Percentiles rank a stretch among this genome's conserved stretches.
Conservation (phyloP, 2,113 vertebrate genomes). For the Callospermophilus lateralis region DNA sequence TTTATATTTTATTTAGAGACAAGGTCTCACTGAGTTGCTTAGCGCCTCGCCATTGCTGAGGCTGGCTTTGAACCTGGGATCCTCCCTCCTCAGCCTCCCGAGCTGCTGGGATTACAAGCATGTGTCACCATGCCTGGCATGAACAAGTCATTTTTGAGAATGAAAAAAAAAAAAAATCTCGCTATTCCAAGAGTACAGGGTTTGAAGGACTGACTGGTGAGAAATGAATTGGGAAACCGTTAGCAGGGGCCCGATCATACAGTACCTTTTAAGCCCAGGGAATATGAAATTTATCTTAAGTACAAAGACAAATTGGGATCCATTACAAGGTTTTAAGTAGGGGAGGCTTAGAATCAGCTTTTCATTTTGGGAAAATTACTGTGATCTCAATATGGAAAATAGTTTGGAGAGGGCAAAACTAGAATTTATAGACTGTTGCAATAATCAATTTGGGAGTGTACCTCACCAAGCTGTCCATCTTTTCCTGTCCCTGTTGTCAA, state of each 20-base stretch:
- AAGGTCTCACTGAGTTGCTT: too few species aligned
- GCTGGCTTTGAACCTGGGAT: too few species aligned
- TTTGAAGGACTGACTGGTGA: conserved; percentile 27
- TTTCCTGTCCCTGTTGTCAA: not conserved
- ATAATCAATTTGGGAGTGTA: not conserved
- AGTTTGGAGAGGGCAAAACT: conserved; percentile 10
- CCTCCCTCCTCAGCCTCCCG: too few species aligned
- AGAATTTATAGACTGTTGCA: not conserved
- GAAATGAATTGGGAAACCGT: not conserved
- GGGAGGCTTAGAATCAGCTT: conserved; percentile 5
- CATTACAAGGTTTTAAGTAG: conserved; percentile 38
- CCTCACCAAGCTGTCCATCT: not conserved
- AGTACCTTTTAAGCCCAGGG: not conserved
- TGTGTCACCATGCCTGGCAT: not conserved
- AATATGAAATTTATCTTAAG: conserved; percentile 17
- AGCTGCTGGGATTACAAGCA: too few species aligned
- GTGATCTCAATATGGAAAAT: not conserved
- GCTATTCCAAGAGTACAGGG: not conserved
- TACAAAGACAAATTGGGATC: not conserved
- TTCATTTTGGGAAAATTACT: conserved; percentile 30
- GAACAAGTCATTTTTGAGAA: not conserved
- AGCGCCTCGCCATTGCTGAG: too few species aligned
- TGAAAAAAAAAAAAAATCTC: not conserved
- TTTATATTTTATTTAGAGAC: too few species aligned
- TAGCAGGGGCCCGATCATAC: not conserved